Conservation (phyloP, 1,140 invertebrate species). For the Hirudo medicinalis region DNA sequence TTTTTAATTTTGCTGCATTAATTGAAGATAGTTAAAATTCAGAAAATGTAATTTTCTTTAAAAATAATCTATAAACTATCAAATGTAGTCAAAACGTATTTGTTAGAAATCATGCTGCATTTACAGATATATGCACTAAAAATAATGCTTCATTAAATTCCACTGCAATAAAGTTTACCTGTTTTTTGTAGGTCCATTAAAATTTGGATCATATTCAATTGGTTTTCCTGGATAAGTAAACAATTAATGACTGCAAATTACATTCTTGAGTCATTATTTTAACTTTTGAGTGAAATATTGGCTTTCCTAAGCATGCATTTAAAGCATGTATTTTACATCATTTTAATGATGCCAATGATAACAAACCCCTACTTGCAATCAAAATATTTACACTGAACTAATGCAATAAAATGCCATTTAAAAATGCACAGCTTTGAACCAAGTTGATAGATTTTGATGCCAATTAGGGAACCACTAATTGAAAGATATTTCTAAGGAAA, state of each 20-base stretch:
- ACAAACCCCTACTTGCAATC: neutral
- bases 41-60: neutral
- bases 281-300: neutral
- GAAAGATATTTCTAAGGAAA: too few species aligned
- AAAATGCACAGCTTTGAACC: too few species aligned
- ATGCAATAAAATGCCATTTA: too few species aligned
- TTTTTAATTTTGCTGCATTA: neutral
- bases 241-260: neutral
- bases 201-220: neutral
- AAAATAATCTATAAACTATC: neutral
- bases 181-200: conserved; percentile 6
- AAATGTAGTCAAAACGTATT: too few species aligned
- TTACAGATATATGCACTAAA: neutral
- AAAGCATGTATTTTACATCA: neutral
- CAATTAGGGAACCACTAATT: too few species aligned
- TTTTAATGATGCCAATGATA: neutral
- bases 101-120: too few species aligned
- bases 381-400: neutral
- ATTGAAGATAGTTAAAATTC: neutral
- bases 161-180: neutral
- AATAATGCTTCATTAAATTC: neutral
- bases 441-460: too few species aligned
- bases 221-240: neutral
- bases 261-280: neutral
- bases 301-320: neutral